Base-by-base conservation (phyloP, 2,888 invertebrate genomes). In the Chrysolina oricalcia region DNA sequence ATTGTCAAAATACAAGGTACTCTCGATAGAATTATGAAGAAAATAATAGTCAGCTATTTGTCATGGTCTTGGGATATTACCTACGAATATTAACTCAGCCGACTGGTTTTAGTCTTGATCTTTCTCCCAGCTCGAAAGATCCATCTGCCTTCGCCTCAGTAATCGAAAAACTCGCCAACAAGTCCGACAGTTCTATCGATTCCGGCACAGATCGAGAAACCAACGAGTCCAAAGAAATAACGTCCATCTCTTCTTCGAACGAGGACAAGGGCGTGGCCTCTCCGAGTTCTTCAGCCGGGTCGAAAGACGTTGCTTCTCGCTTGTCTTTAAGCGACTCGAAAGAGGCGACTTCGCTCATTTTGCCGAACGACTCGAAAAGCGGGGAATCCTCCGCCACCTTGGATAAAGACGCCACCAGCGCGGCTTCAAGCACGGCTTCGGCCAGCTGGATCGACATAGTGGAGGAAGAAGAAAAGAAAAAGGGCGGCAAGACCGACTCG, bases 401-500 rank as follows among this genome's bases (percentile, higher is more conserved):
- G 21, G 62, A 70, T 13, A 48, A 27, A 6, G 23, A 4, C 43
- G 43, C 15, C 1, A 46, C n/a, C 13, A 43, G 41, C 23, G 0
- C 19, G 17, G 15, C 50, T 2, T 59, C 71, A 2, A 43, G 41
- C 23, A 1, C 19, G 17, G 15, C 50, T 2, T 59, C 71, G 5
- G 43, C 46, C 0, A 73, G 59, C 67, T 76, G 78, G 77, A 66
- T 74, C 68, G 73, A 73, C 3, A n/a, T 77, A 6, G 46, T 78
- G 0, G 78, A 76, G 17, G 74, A 78, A 46, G 78, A n/a, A n/a
- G 59, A 59, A 3, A 17, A 19, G 43, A 21, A 67, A 15, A 21
- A 40, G 15, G 40, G 35, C 10, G 40, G 40, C 21, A 53, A 63
- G 11, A 72, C 63, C 4, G 70, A 67, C 63, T 94, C 41, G 94